Evolutionary conservation across 2,797 vertebrate genomes (phyloP).

Genomic region (Cottoperca gobio): DNA sequence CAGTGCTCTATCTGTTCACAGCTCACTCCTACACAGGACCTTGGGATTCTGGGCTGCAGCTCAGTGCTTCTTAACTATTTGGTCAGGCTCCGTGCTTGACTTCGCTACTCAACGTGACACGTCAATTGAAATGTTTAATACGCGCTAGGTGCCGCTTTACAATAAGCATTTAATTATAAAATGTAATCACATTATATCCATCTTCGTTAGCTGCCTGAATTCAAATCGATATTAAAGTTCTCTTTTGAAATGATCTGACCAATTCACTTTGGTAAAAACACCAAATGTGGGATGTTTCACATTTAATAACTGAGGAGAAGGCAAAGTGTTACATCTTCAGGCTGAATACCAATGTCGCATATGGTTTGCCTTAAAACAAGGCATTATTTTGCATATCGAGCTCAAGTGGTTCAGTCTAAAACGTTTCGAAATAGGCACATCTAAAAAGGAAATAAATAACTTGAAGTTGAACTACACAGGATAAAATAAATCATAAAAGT

Average conservation of each 20-base stretch:
- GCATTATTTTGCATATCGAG: constrained; percentile 3
- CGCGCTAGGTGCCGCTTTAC: constrained; percentile 22
- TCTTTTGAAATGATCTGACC: constrained; percentile 50
- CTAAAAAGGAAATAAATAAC: constrained; percentile 6
- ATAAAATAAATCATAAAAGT: constrained; percentile 10
- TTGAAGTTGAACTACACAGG: constrained; percentile 7
- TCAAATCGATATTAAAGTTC: constrained; percentile 56
- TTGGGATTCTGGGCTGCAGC: constrained; percentile 58
- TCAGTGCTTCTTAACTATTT: constrained; percentile 45
- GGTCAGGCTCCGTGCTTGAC: constrained; percentile 49
- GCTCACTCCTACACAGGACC: constrained; percentile 76
- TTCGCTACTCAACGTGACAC: constrained; percentile 46
- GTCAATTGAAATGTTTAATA: constrained; percentile 16
- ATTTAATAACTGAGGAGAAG: constrained; percentile 15
- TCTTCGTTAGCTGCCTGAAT: constrained; percentile 38
- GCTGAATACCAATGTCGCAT: background rate
- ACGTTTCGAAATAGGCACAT: constrained; percentile 9
- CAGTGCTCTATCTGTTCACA: constrained; percentile 53
- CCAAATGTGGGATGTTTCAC: background rate
- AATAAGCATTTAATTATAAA: constrained; percentile 53
- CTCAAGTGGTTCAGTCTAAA: constrained; percentile 17
- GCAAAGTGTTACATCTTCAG: background rate
- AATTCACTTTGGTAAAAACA: constrained; percentile 48
- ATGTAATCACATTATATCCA: constrained; percentile 38
- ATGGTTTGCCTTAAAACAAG: constrained; percentile 19